These are phyloP conservation scores for Dinomys branickii DNA, from an alignment of 2,113 vertebrate genomes.

Conservation along the genomic window DNA sequence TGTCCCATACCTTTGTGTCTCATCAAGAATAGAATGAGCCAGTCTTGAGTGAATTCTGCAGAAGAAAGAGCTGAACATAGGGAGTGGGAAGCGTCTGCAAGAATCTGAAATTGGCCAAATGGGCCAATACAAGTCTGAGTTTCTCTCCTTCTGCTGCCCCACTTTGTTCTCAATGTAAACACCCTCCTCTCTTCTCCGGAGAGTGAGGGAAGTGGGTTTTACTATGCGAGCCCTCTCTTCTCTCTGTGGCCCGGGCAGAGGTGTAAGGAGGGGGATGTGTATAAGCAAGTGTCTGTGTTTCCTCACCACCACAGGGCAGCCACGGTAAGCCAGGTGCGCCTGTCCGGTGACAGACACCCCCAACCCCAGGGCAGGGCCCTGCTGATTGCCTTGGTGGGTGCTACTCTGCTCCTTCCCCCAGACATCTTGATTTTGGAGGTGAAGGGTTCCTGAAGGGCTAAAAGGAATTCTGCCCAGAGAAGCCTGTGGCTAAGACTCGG, in stretches of 20 bases:
- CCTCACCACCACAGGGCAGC: neutral
- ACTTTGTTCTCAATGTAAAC: slow-evolving; percentile 53
- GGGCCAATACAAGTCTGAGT: slow-evolving; percentile 17
- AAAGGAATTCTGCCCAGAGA: neutral
- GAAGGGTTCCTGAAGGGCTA: neutral
- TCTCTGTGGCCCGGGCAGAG: neutral
- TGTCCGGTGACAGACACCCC: neutral
- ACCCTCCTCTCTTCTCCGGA: neutral
- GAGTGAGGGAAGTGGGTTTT: slow-evolving; percentile 70
- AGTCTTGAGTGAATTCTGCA: slow-evolving; percentile 1
- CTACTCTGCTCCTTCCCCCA: neutral
- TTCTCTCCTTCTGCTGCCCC: neutral
- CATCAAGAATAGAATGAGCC: neutral
- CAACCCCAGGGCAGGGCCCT: neutral
- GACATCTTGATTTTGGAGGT: neutral
- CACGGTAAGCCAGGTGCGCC: neutral
- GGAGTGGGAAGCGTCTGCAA: neutral
- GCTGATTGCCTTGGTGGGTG: neutral
- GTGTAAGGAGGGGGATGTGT: neutral
- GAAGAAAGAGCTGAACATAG: slow-evolving; percentile 41
- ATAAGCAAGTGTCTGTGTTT: neutral
- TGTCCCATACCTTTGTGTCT: neutral
- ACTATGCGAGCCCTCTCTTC: slow-evolving; percentile 12
- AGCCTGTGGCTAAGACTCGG: neutral
- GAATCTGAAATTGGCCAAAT: slow-evolving; percentile 36